Conservation (phyloP, 2,797 vertebrate genomes). For the Oophaga sylvatica region DNA sequence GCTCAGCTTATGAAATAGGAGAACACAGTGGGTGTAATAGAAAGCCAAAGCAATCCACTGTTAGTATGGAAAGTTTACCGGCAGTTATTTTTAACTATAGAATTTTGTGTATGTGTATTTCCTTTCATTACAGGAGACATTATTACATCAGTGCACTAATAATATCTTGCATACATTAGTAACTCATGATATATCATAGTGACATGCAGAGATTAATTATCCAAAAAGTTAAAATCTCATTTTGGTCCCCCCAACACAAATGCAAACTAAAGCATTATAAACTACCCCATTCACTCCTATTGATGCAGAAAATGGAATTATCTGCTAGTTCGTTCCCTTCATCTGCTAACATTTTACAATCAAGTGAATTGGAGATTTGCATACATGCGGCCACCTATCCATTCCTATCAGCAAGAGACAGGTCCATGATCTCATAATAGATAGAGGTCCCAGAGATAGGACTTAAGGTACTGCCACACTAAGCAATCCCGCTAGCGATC, state of each 20-base stretch:
- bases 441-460: too few relatives aligned
- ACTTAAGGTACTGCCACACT: too few relatives aligned
- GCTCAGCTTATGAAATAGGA: too few relatives aligned
- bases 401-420: too few relatives aligned
- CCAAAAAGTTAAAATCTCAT: not conserved
- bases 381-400: too few relatives aligned
- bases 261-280: not conserved
- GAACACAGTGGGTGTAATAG: too few relatives aligned
- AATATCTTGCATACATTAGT: too few relatives aligned
- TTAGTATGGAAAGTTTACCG: not conserved
- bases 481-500: too few relatives aligned
- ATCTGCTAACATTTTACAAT: not conserved
- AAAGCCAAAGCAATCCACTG: not conserved
- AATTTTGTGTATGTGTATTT: not conserved
- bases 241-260: not conserved
- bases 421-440: too few relatives aligned
- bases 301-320: not conserved
- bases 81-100: not conserved
- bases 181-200: too few relatives aligned
- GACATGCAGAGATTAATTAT: not conserved
- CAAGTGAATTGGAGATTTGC: too few relatives aligned
- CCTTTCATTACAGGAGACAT: not conserved
- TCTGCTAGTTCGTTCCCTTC: not conserved
- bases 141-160: not conserved
- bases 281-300: not conserved